Conservation (phyloP, 2,797 vertebrate species). For the Hyperoplus immaculatus region DNA sequence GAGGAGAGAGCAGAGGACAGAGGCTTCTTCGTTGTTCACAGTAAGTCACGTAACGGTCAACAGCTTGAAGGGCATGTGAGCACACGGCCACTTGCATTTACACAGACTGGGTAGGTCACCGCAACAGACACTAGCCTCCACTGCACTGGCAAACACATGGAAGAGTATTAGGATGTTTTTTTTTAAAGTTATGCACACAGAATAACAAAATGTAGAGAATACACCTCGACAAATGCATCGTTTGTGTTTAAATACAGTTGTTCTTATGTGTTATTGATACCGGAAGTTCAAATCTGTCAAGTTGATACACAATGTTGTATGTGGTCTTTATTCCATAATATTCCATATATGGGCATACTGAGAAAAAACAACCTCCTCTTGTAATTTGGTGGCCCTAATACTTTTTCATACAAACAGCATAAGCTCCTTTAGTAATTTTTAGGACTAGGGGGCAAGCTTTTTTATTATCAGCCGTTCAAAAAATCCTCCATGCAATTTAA, state of each 20-base stretch:
- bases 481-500: conserved; percentile 7
- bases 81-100: conserved; percentile 24
- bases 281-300: too few relatives aligned
- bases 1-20: conserved; percentile 23
- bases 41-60: conserved; percentile 27
- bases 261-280: too few relatives aligned
- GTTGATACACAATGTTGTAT: too few relatives aligned
- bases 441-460: background rate
- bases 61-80: conserved; percentile 28
- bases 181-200: too few relatives aligned
- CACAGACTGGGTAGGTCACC: conserved; percentile 10
- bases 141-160: background rate
- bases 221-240: too few relatives aligned
- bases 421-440: background rate
- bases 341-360: too few relatives aligned
- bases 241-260: too few relatives aligned
- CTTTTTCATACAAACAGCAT: background rate
- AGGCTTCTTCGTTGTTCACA: conserved; percentile 44
- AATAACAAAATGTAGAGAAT: too few relatives aligned
- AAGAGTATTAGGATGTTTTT: too few relatives aligned
- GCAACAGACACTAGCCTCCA: background rate
- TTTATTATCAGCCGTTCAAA: background rate
- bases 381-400: too few relatives aligned
- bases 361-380: too few relatives aligned
- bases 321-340: too few relatives aligned